phyloP scores from a whole-genome alignment of 1,140 invertebrate species.

The Drosophila gunungcola region DNA sequence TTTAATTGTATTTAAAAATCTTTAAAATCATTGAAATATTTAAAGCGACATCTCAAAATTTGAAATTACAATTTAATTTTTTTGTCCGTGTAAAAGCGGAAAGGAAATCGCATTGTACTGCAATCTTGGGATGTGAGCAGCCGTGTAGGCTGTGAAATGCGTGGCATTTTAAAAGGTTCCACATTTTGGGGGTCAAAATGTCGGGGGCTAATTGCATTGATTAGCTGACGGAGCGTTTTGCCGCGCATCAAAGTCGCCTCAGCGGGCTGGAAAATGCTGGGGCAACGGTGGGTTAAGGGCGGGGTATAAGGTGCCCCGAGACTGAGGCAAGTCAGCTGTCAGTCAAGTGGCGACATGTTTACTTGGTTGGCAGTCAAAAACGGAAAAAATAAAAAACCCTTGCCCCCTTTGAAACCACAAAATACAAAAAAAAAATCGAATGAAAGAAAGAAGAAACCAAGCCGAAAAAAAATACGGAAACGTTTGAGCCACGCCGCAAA shows the following conservation, averaged over 20 bases:
- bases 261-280: slow-evolving; percentile 23
- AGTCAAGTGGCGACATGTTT: slow-evolving; percentile 81
- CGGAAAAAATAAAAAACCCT: slow-evolving; percentile 38
- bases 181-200: slow-evolving; percentile 74
- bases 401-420: slow-evolving; percentile 14
- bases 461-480: slow-evolving; percentile 30
- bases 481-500: slow-evolving; percentile 50
- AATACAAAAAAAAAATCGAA: background rate
- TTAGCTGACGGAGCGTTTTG: slow-evolving; percentile 81
- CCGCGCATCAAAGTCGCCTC: slow-evolving; percentile 68
- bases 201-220: slow-evolving; percentile 80
- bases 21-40: no score
- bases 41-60: no score
- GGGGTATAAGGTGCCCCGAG: slow-evolving; percentile 6
- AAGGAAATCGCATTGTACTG: slow-evolving; percentile 51
- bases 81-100: slow-evolving; percentile 20
- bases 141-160: slow-evolving; percentile 64
- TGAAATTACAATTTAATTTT: no score
- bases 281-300: slow-evolving; percentile 10
- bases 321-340: slow-evolving; percentile 72
- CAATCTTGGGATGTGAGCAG: slow-evolving; percentile 9
- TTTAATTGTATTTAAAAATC: no score
- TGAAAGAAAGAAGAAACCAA: slow-evolving; percentile 17
- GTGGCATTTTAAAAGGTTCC: slow-evolving; percentile 81
- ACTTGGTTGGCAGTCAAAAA: slow-evolving; percentile 62